phyloP scores from a whole-genome alignment of 2,113 vertebrate genomes.

The Eretmodus cyanostictus region DNA sequence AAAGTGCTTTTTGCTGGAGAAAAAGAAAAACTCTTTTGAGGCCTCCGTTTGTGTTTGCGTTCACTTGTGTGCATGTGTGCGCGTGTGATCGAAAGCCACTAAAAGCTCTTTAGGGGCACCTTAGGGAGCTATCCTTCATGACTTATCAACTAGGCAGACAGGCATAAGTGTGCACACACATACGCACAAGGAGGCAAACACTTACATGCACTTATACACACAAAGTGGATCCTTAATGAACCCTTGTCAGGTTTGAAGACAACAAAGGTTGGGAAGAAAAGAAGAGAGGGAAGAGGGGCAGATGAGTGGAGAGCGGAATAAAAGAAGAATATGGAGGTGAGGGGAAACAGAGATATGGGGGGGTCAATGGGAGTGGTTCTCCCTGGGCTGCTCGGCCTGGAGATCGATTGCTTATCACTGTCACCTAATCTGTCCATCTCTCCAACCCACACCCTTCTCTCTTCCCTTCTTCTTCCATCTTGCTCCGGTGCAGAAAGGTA shows the following conservation, averaged over 20 bases:
- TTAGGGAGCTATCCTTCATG: constrained; percentile 59
- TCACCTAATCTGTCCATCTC: constrained; percentile 69
- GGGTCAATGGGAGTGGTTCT: not conserved
- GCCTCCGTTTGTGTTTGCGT: not conserved
- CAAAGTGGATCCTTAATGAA: constrained; percentile 66
- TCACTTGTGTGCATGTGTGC: not conserved
- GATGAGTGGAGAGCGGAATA: not conserved
- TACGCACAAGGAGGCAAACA: constrained; percentile 11
- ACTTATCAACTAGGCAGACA: constrained; percentile 62
- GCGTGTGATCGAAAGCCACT: constrained; percentile 52
- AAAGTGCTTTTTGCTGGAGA: constrained; percentile 14
- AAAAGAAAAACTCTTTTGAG: constrained; percentile 28
- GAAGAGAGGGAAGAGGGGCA: constrained; percentile 5
- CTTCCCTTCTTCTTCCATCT: not conserved
- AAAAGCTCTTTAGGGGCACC: constrained; percentile 66
- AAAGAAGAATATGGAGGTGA: not conserved
- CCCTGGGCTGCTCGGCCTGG: constrained; percentile 56
- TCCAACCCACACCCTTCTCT: not conserved
- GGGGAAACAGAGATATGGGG: not conserved
- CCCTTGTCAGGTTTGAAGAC: constrained; percentile 53
- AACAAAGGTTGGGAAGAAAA: constrained; percentile 52
- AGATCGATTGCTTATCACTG: constrained; percentile 71
- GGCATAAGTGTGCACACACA: constrained; percentile 47
- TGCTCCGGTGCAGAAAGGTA: constrained; percentile 36
- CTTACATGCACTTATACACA: constrained; percentile 49